Evolutionary conservation across 2,797 vertebrate species (phyloP), one percentile per base, ranked within the genome.

Genomic region (Distichodus sexfasciatus): DNA sequence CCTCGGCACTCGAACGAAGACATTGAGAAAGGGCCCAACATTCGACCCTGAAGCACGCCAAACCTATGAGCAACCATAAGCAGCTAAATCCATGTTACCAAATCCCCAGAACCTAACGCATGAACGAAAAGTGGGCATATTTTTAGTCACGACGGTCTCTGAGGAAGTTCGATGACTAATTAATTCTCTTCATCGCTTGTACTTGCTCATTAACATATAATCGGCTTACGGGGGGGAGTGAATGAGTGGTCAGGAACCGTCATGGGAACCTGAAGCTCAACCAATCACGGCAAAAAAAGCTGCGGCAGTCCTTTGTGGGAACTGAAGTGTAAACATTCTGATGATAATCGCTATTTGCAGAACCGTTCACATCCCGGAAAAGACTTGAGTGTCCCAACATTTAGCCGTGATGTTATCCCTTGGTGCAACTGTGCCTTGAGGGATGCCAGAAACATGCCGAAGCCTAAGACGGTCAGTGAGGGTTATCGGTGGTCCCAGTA

Each of bases 191-290:
- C 41, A 12, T n/a, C 54, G 17, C 17, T 48, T 23, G 19, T 14
- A 43, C 53, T 38, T 43, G 7, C 66, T 70, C 53, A 65, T 69
- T 75, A 48, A 47, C 28, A 70, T 48, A 29, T 46, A 19, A 59
- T 75, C 61, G 58, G 50, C 63, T 64, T 67, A 51, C 51, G 28
- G 60, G 61, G 43, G 10, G 33, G 60, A 67, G 43, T 12, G 33
- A 35, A 36, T 40, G 43, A 63, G 59, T 59, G 43, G 59, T 6
- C 8, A 17, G 21, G 51, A n/a, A 21, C 10, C 48, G 41, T 26
- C 3, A 23, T 47, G 51, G 43, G 28, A 53, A 51, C 43, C 21
- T 5, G 33, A 38, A 40, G 7, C 47, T 44, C 14, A 33, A 14
- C 47, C 31, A 53, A 50, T 33, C 51, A 36, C 19, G n/a, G n/a